Percentiles rank a stretch among this genome's conserved stretches.
Conservation (phyloP, 2,797 vertebrate species). For the Capromys pilorides region DNA sequence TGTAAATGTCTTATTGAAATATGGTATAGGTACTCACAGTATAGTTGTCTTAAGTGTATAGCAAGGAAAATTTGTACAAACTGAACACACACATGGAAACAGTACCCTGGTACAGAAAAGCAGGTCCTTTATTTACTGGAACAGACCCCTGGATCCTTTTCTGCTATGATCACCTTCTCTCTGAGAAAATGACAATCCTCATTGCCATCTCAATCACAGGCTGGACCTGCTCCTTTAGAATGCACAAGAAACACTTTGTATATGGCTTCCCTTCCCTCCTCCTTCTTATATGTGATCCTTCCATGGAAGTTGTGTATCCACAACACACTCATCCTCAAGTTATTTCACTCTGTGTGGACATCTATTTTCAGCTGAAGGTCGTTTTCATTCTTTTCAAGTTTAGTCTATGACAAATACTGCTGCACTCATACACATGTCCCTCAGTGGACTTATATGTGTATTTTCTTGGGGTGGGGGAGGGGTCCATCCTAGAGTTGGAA, state of each 20-base stretch:
- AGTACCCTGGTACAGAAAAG: not conserved
- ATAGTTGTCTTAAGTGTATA: not conserved
- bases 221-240: not conserved
- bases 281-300: not conserved
- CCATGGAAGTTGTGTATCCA: not conserved
- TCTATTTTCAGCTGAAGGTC: not conserved
- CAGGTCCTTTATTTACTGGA: fast-evolving
- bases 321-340: not conserved
- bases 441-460: fast-evolving
- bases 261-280: not conserved
- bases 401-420: not conserved
- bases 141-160: fast-evolving
- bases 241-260: fast-evolving
- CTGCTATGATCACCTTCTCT: not conserved
- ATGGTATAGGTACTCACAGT: not conserved
- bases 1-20: not conserved
- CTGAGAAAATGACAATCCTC: not conserved
- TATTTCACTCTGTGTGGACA: not conserved
- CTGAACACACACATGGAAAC: not conserved
- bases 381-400: not conserved
- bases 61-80: not conserved
- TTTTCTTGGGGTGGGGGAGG: not conserved
- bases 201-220: fast-evolving
- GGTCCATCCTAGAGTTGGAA: too few relatives aligned
- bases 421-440: not conserved